Base-by-base conservation (phyloP, 2,113 vertebrate genomes). In the Nibea coibor region DNA sequence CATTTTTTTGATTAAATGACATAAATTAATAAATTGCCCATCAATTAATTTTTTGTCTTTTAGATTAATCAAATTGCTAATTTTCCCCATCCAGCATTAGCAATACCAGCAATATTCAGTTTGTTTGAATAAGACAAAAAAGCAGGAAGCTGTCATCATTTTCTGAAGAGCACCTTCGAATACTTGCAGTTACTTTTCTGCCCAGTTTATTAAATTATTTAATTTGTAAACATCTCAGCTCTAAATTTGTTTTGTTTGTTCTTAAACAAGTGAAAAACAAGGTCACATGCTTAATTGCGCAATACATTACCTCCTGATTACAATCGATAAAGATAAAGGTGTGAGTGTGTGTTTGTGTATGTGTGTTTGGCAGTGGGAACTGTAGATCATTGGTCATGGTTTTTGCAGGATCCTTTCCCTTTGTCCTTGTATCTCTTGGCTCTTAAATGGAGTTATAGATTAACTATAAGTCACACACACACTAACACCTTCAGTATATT, bases 371-470 rank as follows among this genome's bases (percentile, higher is more conserved):
- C 2, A 0, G 62, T n/a, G 45, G 31, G 12, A 51, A 68, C 39
- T 63, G 35, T 45, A 28, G 35, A 73, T 74, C 1, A 3, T 54
- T 62, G 75, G 31, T 79, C 1, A 4, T 61, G 62, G 69, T 67
- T 50, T 68, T 62, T 19, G 28, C 63, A 57, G 68, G 64, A 69
- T 80, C 64, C 28, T 14, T 63, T 68, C 26, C 22, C 11, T 59
- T 71, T 76, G 51, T 61, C 28, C 75, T 71, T 68, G 62, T 48
- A 51, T 64, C 62, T 57, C 24, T 62, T 74, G 53, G 39, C 57
- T 77, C 10, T 28, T 88, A 66, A 76, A 77, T 78, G 54, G 14
- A 72, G 85, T 91, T 92, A 77, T 83, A 88, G 83, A 90, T 94
- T 89, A 87, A 87, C 82, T 72, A 47, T 51, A 57, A 58, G 1